Evolutionary conservation across 23 tunicate species (phyloP).

Genomic region (Ciona savignyi): DNA sequence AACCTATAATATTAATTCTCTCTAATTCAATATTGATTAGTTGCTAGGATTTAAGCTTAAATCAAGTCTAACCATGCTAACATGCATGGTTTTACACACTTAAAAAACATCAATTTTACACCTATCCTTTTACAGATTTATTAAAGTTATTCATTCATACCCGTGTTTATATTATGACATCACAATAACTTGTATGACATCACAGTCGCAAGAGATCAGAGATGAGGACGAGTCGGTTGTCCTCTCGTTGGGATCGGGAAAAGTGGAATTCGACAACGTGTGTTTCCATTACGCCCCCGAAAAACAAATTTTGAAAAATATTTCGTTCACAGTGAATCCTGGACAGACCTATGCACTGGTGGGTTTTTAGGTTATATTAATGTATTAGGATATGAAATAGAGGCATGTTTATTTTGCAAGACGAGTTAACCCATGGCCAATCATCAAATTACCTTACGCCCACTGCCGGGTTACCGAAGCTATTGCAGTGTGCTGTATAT

Average conservation of each 20-base stretch:
- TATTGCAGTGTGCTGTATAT: no score
- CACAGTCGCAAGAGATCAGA: constrained; percentile 58
- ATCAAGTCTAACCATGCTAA: no score
- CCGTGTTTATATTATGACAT: neutral
- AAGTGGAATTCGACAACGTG: constrained; percentile 74
- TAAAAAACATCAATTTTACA: no score
- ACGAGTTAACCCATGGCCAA: no score
- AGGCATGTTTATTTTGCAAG: neutral
- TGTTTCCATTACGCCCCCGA: constrained; percentile 78
- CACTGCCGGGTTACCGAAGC: no score
- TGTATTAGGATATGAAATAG: neutral
- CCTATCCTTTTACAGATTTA: no score
- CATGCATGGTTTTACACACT: no score
- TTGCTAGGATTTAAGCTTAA: no score
- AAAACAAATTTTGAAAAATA: constrained; percentile 58
- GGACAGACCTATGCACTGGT: constrained; percentile 93
- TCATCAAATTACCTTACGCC: no score
- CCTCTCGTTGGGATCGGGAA: constrained; percentile 32
- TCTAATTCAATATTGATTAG: no score
- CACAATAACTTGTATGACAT: neutral
- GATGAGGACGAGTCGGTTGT: constrained; percentile 55
- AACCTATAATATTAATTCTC: no score
- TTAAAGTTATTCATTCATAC: no score
- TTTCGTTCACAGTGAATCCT: constrained; percentile 69
- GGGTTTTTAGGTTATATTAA: neutral